phyloP scores from a whole-genome alignment of 2,113 vertebrate species.

The Ellobius talpinus region DNA sequence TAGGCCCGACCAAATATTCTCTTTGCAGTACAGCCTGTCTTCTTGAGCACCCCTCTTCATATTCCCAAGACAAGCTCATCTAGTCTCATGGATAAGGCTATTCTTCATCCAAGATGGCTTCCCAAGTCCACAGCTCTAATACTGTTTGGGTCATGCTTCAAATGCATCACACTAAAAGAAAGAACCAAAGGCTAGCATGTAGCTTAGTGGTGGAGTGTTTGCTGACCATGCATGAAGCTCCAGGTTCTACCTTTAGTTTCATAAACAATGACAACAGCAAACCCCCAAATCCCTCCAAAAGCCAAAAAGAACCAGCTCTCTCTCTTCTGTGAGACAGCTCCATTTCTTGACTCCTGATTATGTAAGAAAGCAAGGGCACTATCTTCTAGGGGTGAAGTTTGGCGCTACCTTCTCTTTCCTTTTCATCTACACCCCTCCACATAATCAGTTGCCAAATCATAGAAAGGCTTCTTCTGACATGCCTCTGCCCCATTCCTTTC shows the following conservation, averaged over 20 bases:
- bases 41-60: background rate
- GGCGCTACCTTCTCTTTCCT: background rate
- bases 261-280: background rate
- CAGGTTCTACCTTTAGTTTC: background rate
- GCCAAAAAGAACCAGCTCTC: background rate
- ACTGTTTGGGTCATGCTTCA: background rate
- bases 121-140: background rate
- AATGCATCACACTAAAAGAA: background rate
- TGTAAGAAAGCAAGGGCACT: background rate
- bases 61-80: background rate
- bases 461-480: background rate
- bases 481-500: background rate
- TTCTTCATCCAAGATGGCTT: background rate
- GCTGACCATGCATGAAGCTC: background rate
- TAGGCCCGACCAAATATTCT: background rate
- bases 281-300: background rate
- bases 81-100: background rate
- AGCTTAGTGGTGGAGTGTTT: background rate
- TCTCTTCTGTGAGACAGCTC: slow-evolving; percentile 11
- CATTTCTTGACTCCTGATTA: background rate
- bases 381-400: background rate
- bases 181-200: background rate
- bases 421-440: background rate
- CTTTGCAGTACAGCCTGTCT: background rate
- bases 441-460: background rate